Percentiles rank a stretch among this genome's conserved stretches.
phyloP scores from a whole-genome alignment of 2,797 vertebrate genomes.

The Alectoris magna region DNA sequence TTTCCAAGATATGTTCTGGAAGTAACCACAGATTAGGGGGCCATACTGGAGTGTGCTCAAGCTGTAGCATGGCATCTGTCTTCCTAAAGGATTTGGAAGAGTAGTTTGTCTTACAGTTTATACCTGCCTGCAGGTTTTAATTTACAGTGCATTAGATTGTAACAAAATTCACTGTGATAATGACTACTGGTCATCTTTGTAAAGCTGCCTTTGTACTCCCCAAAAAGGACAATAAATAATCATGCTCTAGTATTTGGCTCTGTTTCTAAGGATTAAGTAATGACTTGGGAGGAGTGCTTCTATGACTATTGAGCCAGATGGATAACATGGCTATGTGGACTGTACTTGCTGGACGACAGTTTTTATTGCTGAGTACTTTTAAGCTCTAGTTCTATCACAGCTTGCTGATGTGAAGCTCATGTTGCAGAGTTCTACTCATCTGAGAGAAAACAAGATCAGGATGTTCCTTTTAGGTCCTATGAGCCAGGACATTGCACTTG shows the following conservation, averaged over 20 bases:
- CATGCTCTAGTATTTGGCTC: not conserved
- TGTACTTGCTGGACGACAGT: not conserved
- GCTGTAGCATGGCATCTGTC: not conserved
- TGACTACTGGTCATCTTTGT: conserved; percentile 36
- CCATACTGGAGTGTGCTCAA: not conserved
- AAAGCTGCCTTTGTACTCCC: conserved; percentile 52
- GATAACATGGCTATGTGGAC: not conserved
- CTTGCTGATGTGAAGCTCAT: not conserved
- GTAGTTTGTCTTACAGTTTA: not conserved
- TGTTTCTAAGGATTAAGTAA: not conserved
- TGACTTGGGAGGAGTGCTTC: not conserved
- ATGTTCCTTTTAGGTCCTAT: not conserved
- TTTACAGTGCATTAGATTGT: not conserved
- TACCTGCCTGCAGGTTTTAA: not conserved
- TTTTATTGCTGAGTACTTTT: not conserved
- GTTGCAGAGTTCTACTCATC: not conserved
- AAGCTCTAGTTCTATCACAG: fast-evolving
- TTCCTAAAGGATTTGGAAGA: not conserved
- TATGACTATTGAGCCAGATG: not conserved
- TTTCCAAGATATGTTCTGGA: not conserved
- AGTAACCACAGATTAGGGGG: not conserved
- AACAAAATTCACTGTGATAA: not conserved
- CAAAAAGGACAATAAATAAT: conserved; percentile 51
- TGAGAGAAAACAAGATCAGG: not conserved
- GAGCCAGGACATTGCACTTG: not conserved